These are phyloP conservation scores for Chroicocephalus ridibundus DNA, from an alignment of 2,113 vertebrate species.

Conservation along the genomic window DNA sequence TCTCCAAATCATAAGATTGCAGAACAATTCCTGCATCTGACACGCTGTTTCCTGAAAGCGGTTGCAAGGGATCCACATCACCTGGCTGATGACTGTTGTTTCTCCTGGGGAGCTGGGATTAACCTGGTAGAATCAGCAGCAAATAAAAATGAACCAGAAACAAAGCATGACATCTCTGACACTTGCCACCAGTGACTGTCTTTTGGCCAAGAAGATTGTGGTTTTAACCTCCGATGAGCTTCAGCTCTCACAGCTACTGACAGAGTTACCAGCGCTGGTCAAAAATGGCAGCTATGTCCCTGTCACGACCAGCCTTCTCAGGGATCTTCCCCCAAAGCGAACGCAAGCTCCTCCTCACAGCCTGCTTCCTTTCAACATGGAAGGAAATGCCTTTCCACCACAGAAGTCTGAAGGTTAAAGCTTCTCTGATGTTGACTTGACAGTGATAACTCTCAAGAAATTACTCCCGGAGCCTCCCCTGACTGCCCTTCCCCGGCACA, in stretches of 20 bases:
- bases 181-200: neutral
- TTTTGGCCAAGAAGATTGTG: neutral
- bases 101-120: neutral
- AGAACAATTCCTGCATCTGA: neutral
- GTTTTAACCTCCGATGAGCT: neutral
- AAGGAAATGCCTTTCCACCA: neutral
- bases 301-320: neutral
- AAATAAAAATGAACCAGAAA: neutral
- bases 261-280: neutral
- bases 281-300: neutral
- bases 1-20: neutral
- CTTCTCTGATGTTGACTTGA: neutral
- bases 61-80: neutral
- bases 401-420: neutral
- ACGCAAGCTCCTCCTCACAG: neutral
- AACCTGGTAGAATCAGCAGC: neutral
- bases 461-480: neutral
- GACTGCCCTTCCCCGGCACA: neutral
- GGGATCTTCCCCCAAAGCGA: accelerated
- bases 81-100: neutral
- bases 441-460: neutral
- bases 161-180: neutral
- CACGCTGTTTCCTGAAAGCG: neutral
- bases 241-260: neutral
- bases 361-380: neutral